These are phyloP conservation scores for Drosophila dives DNA, from an alignment of 2,888 invertebrate species.

Conservation along the genomic window DNA sequence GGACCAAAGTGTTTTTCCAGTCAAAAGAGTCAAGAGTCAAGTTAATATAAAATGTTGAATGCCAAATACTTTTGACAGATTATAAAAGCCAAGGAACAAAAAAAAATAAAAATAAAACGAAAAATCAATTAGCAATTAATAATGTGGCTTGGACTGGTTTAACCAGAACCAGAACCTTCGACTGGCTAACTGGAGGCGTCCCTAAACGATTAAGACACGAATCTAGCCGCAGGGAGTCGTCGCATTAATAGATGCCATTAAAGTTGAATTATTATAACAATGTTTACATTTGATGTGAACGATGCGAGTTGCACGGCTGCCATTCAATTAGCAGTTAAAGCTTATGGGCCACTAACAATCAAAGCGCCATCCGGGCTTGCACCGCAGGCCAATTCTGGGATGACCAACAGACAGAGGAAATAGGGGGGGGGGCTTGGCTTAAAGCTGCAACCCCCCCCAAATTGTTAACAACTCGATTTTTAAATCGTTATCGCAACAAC, in stretches of 20 bases:
- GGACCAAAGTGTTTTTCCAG: constrained; percentile 22
- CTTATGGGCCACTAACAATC: constrained; percentile 36
- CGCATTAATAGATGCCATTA: constrained; percentile 23
- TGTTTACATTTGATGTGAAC: constrained; percentile 29
- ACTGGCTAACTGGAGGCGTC: constrained; percentile 42
- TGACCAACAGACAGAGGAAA: neutral
- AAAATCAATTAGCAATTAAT: constrained; percentile 79
- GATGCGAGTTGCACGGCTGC: neutral
- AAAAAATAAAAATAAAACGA: constrained; percentile 18
- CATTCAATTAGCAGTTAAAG: constrained; percentile 76
- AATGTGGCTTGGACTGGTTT: constrained; percentile 49
- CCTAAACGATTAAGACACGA: constrained; percentile 53
- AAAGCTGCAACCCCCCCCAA: neutral
- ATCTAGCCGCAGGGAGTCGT: constrained; percentile 30
- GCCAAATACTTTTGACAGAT: constrained; percentile 63
- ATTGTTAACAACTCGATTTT: constrained; percentile 19
- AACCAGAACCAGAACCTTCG: constrained; percentile 12
- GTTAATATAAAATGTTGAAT: constrained; percentile 40
- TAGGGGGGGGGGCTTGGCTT: neutral
- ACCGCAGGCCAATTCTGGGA: constrained; percentile 28
- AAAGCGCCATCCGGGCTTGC: neutral
- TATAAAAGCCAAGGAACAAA: constrained; percentile 33
- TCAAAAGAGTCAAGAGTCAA: constrained; percentile 37
- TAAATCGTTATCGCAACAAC: neutral
- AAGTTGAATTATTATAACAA: constrained; percentile 24